phyloP scores from a whole-genome alignment of 92 coral and sea anemone genomes.

The Parazoanthus darwini region DNA sequence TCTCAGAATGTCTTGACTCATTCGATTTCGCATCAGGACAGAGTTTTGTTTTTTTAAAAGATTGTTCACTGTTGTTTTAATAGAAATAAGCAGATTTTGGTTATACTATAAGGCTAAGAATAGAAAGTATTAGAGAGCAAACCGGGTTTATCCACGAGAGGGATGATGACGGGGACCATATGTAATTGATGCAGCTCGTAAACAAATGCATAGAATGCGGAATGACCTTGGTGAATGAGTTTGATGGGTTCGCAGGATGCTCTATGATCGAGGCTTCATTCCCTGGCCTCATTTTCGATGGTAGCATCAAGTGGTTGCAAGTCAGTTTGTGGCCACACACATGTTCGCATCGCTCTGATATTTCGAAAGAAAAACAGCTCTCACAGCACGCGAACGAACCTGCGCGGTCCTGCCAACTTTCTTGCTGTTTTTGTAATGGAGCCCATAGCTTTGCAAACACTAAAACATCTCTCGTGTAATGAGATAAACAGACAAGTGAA shows the following conservation, averaged over 20 bases:
- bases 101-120: constrained; percentile 19
- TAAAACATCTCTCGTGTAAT: constrained; percentile 42
- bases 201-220: constrained; percentile 31
- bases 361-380: constrained; percentile 41
- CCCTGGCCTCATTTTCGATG: neutral
- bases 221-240: constrained; percentile 7
- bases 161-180: neutral
- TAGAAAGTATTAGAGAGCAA: constrained; percentile 1
- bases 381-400: constrained; percentile 40
- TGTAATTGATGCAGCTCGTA: constrained; percentile 1
- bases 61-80: constrained; percentile 21
- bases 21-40: constrained; percentile 21
- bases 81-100: constrained; percentile 37
- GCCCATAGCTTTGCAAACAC: constrained; percentile 38
- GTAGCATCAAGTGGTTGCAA: neutral
- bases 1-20: constrained; percentile 19
- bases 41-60: constrained; percentile 26
- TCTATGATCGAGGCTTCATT: neutral
- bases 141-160: neutral
- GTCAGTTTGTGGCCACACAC: constrained; percentile 37
- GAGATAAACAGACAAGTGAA: constrained; percentile 44
- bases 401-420: constrained; percentile 33
- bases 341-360: constrained; percentile 6
- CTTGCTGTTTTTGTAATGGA: constrained; percentile 50
- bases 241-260: neutral